Evolutionary conservation across 2,797 vertebrate genomes (phyloP).

Genomic region (Channallabes apus): DNA sequence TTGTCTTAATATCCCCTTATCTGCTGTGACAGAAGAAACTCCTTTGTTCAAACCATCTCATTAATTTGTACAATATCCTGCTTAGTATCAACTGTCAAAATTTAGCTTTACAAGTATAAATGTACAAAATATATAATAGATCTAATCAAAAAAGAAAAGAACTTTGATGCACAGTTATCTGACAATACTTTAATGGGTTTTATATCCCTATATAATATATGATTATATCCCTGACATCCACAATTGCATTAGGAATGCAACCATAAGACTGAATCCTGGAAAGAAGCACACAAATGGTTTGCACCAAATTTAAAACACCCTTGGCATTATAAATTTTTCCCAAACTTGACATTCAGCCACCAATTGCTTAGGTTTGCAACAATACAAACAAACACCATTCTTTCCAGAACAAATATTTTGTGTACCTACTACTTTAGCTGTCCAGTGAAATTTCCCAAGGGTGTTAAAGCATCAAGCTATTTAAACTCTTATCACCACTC

Average conservation of each 20-base stretch:
- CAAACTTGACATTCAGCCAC: background rate
- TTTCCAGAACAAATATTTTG: conserved; percentile 24
- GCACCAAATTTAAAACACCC: background rate
- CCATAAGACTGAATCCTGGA: background rate
- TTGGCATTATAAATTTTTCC: background rate
- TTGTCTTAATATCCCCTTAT: background rate
- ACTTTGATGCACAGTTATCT: background rate
- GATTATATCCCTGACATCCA: background rate
- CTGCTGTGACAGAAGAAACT: background rate
- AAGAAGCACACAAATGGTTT: background rate
- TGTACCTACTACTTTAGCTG: conserved; percentile 18
- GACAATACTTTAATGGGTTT: background rate
- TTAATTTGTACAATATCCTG: background rate
- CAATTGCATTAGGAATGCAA: background rate
- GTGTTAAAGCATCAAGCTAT: background rate
- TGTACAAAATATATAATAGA: background rate
- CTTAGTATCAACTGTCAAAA: background rate
- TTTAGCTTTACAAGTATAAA: background rate
- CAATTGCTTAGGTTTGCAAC: background rate
- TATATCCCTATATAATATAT: too few species aligned
- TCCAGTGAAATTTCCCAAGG: conserved; percentile 14
- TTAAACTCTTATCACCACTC: conserved; percentile 16
- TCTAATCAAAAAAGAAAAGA: background rate
- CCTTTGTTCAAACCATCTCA: background rate
- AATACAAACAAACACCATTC: conserved; percentile 3